Conservation (phyloP, 1,140 invertebrate genomes). For the Centruroides sculpturatus region DNA sequence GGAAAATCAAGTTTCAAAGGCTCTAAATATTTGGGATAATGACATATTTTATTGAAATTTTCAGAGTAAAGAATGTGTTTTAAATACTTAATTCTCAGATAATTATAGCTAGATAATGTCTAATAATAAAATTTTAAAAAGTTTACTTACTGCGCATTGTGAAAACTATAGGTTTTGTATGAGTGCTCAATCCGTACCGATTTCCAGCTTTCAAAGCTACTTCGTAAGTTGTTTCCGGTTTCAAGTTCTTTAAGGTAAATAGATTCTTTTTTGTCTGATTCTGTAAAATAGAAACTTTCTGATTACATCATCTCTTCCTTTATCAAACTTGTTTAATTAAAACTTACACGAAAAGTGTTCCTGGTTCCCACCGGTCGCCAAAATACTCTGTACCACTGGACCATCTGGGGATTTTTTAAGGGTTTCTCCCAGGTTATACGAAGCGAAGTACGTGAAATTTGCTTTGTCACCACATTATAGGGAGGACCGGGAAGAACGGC, state of each 20-base stretch:
- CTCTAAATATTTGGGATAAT: too few species aligned
- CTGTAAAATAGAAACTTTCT: slow-evolving; percentile 34
- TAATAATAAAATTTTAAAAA: neutral
- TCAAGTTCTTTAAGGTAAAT: slow-evolving; percentile 48
- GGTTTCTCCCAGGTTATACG: slow-evolving; percentile 57
- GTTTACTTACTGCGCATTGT: slow-evolving; percentile 37
- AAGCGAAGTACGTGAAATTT: slow-evolving; percentile 35
- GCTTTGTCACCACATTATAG: slow-evolving; percentile 45
- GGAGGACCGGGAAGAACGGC: slow-evolving; percentile 56
- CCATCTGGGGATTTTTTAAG: slow-evolving; percentile 59
- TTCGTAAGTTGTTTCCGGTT: slow-evolving; percentile 56
- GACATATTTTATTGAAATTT: too few species aligned
- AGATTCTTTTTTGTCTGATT: slow-evolving; percentile 54
- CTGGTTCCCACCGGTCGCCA: slow-evolving; percentile 33
- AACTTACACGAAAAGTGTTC: slow-evolving; percentile 15
- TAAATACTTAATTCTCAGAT: neutral
- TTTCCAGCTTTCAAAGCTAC: slow-evolving; percentile 66
- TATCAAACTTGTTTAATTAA: neutral
- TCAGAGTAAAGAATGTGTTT: neutral
- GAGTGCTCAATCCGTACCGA: slow-evolving; percentile 53
- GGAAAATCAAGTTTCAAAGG: too few species aligned
- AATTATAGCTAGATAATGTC: too few species aligned
- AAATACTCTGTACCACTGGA: slow-evolving; percentile 55
- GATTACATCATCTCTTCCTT: too few species aligned
- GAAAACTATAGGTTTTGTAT: slow-evolving; percentile 54